Percentiles rank a stretch among this genome's conserved stretches.
Evolutionary conservation across 2,113 vertebrate species (phyloP).

Genomic region (Forbesichthys papilliferus): DNA sequence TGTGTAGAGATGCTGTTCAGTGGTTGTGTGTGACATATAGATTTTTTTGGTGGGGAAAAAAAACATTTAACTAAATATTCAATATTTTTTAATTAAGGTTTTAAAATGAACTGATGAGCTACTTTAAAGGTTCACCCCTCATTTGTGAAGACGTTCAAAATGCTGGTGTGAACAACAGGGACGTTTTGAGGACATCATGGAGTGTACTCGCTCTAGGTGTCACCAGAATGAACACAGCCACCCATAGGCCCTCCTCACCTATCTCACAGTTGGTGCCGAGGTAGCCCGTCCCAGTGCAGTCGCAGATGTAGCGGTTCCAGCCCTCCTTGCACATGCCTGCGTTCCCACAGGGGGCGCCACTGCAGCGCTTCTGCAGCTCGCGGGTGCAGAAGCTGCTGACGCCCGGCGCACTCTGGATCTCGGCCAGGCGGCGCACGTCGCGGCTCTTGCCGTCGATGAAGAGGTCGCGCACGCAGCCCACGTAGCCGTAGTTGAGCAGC

Average conservation of each 20-base stretch:
- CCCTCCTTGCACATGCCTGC: slow-evolving; percentile 87
- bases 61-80: too few relatives aligned
- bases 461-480: slow-evolving; percentile 90
- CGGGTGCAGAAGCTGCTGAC: slow-evolving; percentile 89
- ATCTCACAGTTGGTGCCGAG: slow-evolving; percentile 87
- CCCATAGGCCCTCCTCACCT: slow-evolving; percentile 68
- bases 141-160: too few relatives aligned
- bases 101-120: too few relatives aligned
- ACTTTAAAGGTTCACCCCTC: too few relatives aligned
- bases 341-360: slow-evolving; percentile 82
- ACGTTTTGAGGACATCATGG: too few relatives aligned
- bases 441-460: slow-evolving; percentile 91
- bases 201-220: not conserved
- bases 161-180: too few relatives aligned
- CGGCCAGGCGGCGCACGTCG: slow-evolving; percentile 84
- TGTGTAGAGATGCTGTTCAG: too few relatives aligned
- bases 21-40: too few relatives aligned
- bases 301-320: slow-evolving; percentile 93
- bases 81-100: too few relatives aligned
- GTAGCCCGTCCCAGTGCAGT: slow-evolving; percentile 88
- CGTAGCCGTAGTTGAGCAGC: slow-evolving; percentile 87
- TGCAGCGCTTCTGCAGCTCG: slow-evolving; percentile 85
- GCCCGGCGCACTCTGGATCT: slow-evolving; percentile 81
- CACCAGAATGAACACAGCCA: not conserved
- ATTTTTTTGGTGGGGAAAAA: too few relatives aligned